Percentiles rank a stretch among this genome's conserved stretches.
phyloP scores from a whole-genome alignment of 2,797 vertebrate species.

The Acomys russatus region DNA sequence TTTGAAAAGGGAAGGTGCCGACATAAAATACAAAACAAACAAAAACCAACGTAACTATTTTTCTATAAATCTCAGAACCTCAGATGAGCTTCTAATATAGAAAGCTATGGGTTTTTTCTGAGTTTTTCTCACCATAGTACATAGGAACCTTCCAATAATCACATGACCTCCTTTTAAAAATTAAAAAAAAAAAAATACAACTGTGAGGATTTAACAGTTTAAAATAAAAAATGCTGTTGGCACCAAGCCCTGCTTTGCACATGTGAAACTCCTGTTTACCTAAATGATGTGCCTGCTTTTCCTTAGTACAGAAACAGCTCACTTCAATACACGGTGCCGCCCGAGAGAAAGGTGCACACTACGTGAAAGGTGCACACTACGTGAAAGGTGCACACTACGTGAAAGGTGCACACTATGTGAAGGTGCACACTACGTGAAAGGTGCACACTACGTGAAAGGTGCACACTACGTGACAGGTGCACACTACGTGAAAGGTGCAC shows the following conservation, averaged over 20 bases:
- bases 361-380: no score
- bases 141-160: constrained; percentile 2
- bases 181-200: constrained; percentile 48
- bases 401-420: constrained; percentile 21
- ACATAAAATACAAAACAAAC: constrained; percentile 45
- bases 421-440: no score
- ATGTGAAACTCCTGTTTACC: constrained; percentile 1
- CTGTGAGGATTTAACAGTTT: constrained; percentile 45
- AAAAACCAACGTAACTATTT: constrained; percentile 24
- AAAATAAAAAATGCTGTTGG: background rate
- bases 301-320: constrained; percentile 49
- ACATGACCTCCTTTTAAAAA: background rate
- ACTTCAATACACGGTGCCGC: no score
- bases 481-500: no score
- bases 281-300: constrained; percentile 34
- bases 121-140: constrained; percentile 55
- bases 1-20: constrained; percentile 36
- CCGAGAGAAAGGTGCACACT: background rate
- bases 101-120: constrained; percentile 45
- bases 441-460: no score
- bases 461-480: no score
- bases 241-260: constrained; percentile 38
- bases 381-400: no score
- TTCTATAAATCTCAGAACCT: constrained; percentile 55
- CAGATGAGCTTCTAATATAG: constrained; percentile 37